Evolutionary conservation across 2,113 vertebrate species (phyloP).

Genomic region (Hippocampus mohnikei): DNA sequence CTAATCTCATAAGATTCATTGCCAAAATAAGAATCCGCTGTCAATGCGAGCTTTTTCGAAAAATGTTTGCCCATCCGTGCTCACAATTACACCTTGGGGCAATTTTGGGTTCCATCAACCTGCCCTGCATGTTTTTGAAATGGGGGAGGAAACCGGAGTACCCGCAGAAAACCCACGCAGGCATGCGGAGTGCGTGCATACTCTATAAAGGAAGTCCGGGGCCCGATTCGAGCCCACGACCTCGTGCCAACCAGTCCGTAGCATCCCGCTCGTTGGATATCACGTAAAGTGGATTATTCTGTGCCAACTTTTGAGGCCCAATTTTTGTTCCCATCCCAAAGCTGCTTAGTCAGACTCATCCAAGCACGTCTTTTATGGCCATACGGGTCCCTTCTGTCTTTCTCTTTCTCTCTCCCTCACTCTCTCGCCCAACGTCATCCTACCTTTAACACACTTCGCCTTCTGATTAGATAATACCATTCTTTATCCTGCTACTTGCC

Average conservation of each 20-base stretch:
- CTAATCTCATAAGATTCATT: not conserved
- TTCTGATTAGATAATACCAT: slow-evolving; percentile 53
- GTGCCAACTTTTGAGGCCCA: not conserved
- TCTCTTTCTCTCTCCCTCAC: not conserved
- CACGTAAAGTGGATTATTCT: too few species aligned
- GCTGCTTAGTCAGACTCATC: not conserved
- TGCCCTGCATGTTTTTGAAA: too few species aligned
- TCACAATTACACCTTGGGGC: too few species aligned
- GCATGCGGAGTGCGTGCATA: too few species aligned
- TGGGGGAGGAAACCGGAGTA: too few species aligned
- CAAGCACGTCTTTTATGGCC: not conserved
- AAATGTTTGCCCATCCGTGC: too few species aligned
- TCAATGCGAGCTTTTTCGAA: not conserved
- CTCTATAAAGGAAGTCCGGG: too few species aligned
- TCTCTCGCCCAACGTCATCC: not conserved
- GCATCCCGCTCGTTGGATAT: too few species aligned
- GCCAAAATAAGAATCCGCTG: not conserved
- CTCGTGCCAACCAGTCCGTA: too few species aligned
- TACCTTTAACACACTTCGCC: slow-evolving; percentile 36
- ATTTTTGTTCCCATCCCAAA: not conserved
- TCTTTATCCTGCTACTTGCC: slow-evolving; percentile 52
- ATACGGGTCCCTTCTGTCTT: not conserved
- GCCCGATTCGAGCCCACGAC: too few species aligned
- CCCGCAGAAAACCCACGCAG: too few species aligned
- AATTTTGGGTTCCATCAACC: too few species aligned